These are phyloP conservation scores for Drosophila equinoxialis DNA, from an alignment of 1,140 invertebrate species.

Conservation along the genomic window DNA sequence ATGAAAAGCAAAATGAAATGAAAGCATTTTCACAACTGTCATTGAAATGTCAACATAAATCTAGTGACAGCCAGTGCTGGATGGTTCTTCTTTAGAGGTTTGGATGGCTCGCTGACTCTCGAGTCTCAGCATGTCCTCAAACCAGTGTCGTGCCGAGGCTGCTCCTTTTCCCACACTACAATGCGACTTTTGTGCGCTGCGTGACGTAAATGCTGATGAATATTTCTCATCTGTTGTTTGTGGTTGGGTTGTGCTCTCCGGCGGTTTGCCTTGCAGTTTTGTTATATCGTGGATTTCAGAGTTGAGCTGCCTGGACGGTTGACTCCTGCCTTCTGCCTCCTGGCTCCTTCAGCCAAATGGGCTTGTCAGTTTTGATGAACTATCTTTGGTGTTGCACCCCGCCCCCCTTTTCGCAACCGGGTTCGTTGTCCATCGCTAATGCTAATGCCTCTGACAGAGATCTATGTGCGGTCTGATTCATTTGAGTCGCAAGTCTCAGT, in stretches of 20 bases:
- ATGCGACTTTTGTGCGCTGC: conserved; percentile 67
- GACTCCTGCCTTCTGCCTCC: conserved; percentile 39
- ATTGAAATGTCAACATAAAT: conserved; percentile 81
- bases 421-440: conserved; percentile 57
- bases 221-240: conserved; percentile 68
- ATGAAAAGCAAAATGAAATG: conserved; percentile 45
- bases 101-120: conserved; percentile 6
- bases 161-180: conserved; percentile 5
- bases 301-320: conserved; percentile 16
- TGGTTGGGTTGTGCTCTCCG: conserved; percentile 19
- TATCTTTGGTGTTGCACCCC: conserved; percentile 56
- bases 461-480: conserved; percentile 77
- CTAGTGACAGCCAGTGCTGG: conserved; percentile 59
- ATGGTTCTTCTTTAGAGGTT: not conserved
- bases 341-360: conserved; percentile 55
- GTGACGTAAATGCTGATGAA: conserved; percentile 80
- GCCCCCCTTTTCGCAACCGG: not conserved
- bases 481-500: conserved; percentile 42
- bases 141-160: conserved; percentile 1
- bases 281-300: conserved; percentile 55
- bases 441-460: conserved; percentile 73
- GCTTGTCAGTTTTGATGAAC: conserved; percentile 80
- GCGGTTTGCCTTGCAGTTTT: conserved; percentile 55
- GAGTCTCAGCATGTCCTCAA: not conserved
- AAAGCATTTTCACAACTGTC: conserved; percentile 77